A percentile compares a stretch with the other conserved stretches of the same genome.
Evolutionary conservation across 2,888 invertebrate genomes (phyloP).

Genomic region (Agrenia bidenticulata): DNA sequence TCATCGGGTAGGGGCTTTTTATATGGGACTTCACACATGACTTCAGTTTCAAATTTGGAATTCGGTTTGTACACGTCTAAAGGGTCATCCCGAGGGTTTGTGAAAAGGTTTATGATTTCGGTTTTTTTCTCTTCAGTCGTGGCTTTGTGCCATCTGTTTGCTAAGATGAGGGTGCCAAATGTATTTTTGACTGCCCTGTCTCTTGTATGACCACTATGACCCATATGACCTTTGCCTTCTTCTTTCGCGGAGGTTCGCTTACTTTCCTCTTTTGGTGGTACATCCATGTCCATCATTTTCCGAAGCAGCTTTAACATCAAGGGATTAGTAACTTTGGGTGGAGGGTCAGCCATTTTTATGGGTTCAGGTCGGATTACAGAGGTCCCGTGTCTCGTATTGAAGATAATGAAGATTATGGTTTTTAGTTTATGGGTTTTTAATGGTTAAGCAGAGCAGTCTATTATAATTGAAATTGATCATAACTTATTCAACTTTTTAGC

Average conservation of each 20-base stretch:
- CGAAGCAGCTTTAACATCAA: neutral
- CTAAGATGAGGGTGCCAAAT: constrained; percentile 6
- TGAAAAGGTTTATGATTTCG: constrained; percentile 24
- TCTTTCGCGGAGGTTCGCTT: neutral
- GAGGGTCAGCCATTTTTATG: neutral
- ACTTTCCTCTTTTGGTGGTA: neutral
- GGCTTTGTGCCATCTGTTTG: constrained; percentile 24
- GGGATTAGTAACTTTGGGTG: neutral
- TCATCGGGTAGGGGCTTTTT: constrained; percentile 15
- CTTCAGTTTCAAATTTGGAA: constrained; percentile 23
- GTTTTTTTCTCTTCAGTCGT: constrained; percentile 19
- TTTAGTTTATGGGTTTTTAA: no score
- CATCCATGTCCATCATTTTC: neutral
- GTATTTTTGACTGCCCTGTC: neutral
- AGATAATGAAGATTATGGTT: no score
- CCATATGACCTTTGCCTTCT: neutral
- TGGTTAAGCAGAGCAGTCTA: no score
- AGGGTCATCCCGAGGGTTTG: constrained; percentile 38
- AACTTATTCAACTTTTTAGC: no score
- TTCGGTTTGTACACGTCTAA: constrained; percentile 39
- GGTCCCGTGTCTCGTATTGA: no score
- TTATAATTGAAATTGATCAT: no score
- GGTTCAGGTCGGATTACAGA: neutral
- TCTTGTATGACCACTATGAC: no score
- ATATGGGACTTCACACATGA: constrained; percentile 21